Percentiles rank a stretch among this genome's conserved stretches.
These are phyloP conservation scores for Siniperca scherzeri DNA, from an alignment of 2,797 vertebrate species.

Conservation along the genomic window DNA sequence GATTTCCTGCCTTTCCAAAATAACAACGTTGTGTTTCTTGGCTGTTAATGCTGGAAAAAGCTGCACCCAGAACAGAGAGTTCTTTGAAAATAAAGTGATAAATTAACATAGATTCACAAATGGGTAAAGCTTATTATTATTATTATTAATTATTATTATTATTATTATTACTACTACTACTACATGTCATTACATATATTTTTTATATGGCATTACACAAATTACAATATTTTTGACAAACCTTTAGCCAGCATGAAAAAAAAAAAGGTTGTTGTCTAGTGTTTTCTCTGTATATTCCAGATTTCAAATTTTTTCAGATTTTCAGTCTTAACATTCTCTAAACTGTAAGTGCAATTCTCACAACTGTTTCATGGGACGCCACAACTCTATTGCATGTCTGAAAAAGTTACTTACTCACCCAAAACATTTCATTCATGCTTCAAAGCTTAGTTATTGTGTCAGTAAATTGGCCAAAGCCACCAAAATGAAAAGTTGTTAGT, in stretches of 20 bases:
- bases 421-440: no score
- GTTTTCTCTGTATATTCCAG: background rate
- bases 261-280: background rate
- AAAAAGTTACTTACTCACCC: no score
- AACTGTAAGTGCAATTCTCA: no score
- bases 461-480: no score
- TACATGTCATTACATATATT: background rate
- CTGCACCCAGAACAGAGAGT: constrained; percentile 48
- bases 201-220: background rate
- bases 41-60: constrained; percentile 64
- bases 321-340: no score
- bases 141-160: background rate
- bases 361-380: no score
- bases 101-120: constrained; percentile 32
- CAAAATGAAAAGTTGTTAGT: no score
- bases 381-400: no score
- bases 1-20: constrained; percentile 79
- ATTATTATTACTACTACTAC: background rate
- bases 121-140: background rate
- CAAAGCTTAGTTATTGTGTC: no score
- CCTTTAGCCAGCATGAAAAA: background rate
- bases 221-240: background rate
- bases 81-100: constrained; percentile 34
- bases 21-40: constrained; percentile 65
- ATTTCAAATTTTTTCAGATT: no score